Conservation (phyloP, 2,113 vertebrate genomes). For the Crotalus helleri region DNA sequence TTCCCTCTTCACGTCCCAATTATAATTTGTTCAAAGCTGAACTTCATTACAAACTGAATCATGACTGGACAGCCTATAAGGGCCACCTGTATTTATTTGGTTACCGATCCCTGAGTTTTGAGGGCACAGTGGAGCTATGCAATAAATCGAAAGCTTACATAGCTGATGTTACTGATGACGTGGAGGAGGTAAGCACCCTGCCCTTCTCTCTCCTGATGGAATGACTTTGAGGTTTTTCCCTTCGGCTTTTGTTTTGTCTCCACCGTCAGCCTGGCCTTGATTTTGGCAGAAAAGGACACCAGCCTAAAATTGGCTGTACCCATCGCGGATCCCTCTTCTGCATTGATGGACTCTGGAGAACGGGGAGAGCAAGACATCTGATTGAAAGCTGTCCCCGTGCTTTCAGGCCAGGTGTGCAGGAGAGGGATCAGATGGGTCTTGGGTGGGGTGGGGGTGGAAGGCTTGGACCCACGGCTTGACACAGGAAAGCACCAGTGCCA, state of each 20-base stretch:
- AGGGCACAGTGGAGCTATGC: accelerated
- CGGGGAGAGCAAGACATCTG: neutral
- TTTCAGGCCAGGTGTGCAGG: neutral
- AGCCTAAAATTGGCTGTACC: neutral
- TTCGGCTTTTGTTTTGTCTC: neutral
- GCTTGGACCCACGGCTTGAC: neutral
- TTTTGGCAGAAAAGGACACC: neutral
- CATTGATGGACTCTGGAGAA: neutral
- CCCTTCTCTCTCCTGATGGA: neutral
- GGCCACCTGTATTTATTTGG: neutral
- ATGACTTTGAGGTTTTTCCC: neutral
- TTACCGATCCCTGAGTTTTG: accelerated
- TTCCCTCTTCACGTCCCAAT: neutral
- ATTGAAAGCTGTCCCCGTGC: neutral
- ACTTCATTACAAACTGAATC: neutral
- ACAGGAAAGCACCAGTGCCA: neutral
- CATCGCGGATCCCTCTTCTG: neutral
- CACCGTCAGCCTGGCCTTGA: neutral
- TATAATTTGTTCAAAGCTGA: neutral
- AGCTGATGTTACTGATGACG: accelerated
- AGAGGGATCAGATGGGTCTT: neutral
- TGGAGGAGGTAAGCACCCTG: neutral
- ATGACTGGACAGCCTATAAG: accelerated
- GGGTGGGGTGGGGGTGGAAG: neutral
- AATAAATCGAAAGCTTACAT: accelerated